Percentiles rank a stretch among this genome's conserved stretches.
Conservation (phyloP, 2,113 vertebrate genomes). For the Platichthys flesus region DNA sequence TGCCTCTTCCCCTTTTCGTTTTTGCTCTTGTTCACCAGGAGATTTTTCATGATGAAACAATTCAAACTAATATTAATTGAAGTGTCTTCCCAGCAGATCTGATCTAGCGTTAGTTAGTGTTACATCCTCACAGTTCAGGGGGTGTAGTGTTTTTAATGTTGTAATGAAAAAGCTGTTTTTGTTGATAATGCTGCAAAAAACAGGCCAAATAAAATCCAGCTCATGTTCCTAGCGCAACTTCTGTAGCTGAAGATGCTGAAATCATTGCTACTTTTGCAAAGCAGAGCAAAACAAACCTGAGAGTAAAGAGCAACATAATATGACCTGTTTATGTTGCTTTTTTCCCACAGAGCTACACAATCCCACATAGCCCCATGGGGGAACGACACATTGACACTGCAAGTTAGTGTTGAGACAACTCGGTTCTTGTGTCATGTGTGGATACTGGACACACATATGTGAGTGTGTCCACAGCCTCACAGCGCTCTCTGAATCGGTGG, state of each 20-base stretch:
- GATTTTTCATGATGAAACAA: neutral
- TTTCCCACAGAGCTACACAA: neutral
- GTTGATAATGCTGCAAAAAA: neutral
- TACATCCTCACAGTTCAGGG: neutral
- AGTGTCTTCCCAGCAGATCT: neutral
- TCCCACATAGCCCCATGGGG: neutral
- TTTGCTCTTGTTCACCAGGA: too few relatives aligned
- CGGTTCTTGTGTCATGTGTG: constrained; percentile 14
- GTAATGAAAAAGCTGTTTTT: too few relatives aligned
- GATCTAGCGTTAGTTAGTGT: neutral
- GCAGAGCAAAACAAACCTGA: constrained; percentile 3
- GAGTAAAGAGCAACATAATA: neutral
- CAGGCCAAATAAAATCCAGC: neutral
- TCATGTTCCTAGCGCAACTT: neutral
- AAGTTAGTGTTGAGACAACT: neutral
- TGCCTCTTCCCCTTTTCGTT: too few relatives aligned
- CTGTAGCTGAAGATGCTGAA: neutral
- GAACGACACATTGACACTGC: neutral
- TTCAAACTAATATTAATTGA: neutral
- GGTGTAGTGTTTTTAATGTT: too few relatives aligned
- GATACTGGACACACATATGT: neutral
- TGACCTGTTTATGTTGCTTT: constrained; percentile 8
- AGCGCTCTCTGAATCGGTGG: constrained; percentile 39
- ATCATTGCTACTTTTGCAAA: constrained; percentile 4
- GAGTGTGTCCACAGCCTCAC: neutral